These are phyloP conservation scores for Falco rusticolus DNA, from an alignment of 2,797 vertebrate genomes.

Conservation along the genomic window DNA sequence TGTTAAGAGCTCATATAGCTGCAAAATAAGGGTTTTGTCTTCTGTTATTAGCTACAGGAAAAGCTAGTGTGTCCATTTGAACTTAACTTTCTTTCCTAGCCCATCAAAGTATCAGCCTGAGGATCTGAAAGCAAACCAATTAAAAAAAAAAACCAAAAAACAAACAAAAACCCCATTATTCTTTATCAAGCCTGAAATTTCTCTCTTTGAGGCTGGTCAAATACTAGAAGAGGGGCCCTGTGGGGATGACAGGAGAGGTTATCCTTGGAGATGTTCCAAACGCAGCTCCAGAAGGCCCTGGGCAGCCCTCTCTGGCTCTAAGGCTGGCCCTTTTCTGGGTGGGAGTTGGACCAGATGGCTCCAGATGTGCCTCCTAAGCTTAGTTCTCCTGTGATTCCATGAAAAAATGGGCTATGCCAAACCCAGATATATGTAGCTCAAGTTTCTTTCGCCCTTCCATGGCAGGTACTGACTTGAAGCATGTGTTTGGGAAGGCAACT, in stretches of 20 bases:
- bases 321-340: background rate
- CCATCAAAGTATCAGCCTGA: background rate
- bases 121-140: background rate
- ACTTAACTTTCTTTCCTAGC: background rate
- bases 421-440: fast-evolving
- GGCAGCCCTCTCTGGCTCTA: background rate
- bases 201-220: background rate
- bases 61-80: background rate
- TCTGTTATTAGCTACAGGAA: background rate
- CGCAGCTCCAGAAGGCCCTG: background rate
- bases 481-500: background rate
- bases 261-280: background rate
- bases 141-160: too few relatives aligned
- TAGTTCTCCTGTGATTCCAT: background rate
- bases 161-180: fast-evolving
- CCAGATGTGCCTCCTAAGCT: background rate
- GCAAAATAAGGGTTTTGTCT: background rate
- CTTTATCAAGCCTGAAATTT: background rate
- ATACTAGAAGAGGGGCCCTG: background rate
- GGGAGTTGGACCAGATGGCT: background rate
- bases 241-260: background rate
- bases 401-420: background rate
- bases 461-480: background rate
- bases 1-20: background rate
- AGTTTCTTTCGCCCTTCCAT: background rate